Base-by-base conservation (phyloP, 2,797 vertebrate species). In the Hippopotamyrus pictus region DNA sequence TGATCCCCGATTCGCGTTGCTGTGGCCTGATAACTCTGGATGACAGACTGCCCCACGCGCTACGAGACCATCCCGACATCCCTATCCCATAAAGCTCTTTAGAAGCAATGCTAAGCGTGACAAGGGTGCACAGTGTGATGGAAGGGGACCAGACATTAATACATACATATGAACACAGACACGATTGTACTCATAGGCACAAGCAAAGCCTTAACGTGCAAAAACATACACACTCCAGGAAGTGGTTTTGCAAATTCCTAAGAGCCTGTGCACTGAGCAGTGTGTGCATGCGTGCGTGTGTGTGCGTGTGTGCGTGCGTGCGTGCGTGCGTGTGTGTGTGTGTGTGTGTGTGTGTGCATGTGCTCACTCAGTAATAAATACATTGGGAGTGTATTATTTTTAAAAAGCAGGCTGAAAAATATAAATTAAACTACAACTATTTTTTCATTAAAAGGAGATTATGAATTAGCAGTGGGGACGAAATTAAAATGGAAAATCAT, bases 31-130 rank as follows among this genome's bases (percentile, higher is more conserved):
- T 76, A 50, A 44, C 44, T 37, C 54, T 59, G 57, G 57, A 54
- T 76, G 79, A 73, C 57, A 37, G 62, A 19, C 53, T 17, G 14
- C 57, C 62, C 73, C 62, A 14, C 87, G 65, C 89, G 89, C 53
- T 37, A 83, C 54, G 46, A 88, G 76, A 88, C 62, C 86, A 87
- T 53, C 57, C 88, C 17, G 17, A 88, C 54, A 90, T 90, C 88
- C 33, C 83, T 65, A 90, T 88, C 82, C 87, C 88, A 87, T 92
- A 89, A 92, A 90, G 79, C 91, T 91, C 88, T 92, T 87, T 90
- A 88, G 90, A 84, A 88, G 82, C 84, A 25, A 89, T 86, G 86
- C 83, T 91, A 88, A 91, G 89, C 86, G 51, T 89, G 88, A 85
- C 85, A 88, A 79, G 79, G 51, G 87, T 82, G 88, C 33, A 22